Evolutionary conservation across 2,797 vertebrate genomes (phyloP).

Genomic region (Parauchenoglanis punctatus): DNA sequence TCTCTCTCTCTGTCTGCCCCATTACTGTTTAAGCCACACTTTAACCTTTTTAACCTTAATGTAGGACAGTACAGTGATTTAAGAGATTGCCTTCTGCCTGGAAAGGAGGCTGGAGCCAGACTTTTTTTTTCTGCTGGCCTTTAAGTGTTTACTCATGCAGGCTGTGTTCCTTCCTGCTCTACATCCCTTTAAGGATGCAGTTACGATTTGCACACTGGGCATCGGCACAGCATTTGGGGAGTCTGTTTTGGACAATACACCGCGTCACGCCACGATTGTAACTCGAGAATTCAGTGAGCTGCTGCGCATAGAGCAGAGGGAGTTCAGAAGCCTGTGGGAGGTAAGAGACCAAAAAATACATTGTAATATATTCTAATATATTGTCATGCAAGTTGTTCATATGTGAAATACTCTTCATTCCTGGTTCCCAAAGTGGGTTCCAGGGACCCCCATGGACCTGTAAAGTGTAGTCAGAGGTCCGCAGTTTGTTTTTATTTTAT

Average conservation of each 20-base stretch:
- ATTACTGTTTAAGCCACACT: background rate
- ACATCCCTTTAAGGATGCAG: constrained; percentile 82
- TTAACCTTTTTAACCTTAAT: constrained; percentile 17
- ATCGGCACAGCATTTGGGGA: constrained; percentile 95
- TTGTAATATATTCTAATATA: background rate
- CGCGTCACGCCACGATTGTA: constrained; percentile 94
- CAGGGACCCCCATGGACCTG: too few species aligned
- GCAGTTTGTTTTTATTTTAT: background rate
- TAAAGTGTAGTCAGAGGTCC: background rate
- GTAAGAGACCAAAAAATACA: constrained; percentile 71
- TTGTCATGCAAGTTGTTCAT: background rate
- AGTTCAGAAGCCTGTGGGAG: constrained; percentile 96
- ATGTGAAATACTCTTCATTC: background rate
- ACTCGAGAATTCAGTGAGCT: constrained; percentile 91
- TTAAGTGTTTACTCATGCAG: constrained; percentile 23
- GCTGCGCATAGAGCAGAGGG: constrained; percentile 91
- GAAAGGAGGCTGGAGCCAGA: background rate
- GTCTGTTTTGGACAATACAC: constrained; percentile 96
- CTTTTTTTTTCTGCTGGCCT: background rate
- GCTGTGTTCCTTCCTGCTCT: constrained; percentile 36
- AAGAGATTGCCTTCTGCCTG: background rate
- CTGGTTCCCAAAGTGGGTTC: background rate
- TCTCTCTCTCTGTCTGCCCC: background rate
- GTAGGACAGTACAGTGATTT: constrained; percentile 12
- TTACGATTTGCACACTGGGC: constrained; percentile 94